Conservation (phyloP, 2,113 vertebrate species). For the Archilochus colubris region DNA sequence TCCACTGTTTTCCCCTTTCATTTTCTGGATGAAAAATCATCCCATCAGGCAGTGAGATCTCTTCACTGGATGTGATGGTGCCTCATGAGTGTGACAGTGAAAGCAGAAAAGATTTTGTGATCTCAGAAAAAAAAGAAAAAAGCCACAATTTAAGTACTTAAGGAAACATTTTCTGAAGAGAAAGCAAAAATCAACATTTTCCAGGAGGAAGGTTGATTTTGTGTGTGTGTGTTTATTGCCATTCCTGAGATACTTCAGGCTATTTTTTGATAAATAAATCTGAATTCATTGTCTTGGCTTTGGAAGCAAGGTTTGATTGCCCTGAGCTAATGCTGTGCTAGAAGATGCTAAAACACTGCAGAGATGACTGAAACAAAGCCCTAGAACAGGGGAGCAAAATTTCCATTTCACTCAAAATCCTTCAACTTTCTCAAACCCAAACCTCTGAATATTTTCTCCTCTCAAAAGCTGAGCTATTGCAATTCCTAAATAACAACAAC, state of each 20-base stretch:
- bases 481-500: background rate
- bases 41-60: background rate
- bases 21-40: background rate
- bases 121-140: background rate
- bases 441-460: background rate
- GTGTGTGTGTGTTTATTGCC: background rate
- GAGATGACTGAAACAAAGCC: background rate
- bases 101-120: background rate
- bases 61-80: background rate
- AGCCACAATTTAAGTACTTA: background rate
- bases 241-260: background rate
- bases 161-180: background rate
- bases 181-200: background rate
- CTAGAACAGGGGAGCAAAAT: background rate
- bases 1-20: background rate
- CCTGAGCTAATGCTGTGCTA: background rate
- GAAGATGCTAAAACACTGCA: background rate
- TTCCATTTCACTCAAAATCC: conserved; percentile 15
- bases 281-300: background rate
- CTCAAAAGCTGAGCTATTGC: background rate
- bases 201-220: background rate
- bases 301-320: background rate
- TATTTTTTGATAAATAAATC: background rate
- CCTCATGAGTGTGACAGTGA: background rate
- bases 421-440: background rate